These are phyloP conservation scores for Piaya cayana DNA, from an alignment of 2,113 vertebrate genomes.

Conservation along the genomic window DNA sequence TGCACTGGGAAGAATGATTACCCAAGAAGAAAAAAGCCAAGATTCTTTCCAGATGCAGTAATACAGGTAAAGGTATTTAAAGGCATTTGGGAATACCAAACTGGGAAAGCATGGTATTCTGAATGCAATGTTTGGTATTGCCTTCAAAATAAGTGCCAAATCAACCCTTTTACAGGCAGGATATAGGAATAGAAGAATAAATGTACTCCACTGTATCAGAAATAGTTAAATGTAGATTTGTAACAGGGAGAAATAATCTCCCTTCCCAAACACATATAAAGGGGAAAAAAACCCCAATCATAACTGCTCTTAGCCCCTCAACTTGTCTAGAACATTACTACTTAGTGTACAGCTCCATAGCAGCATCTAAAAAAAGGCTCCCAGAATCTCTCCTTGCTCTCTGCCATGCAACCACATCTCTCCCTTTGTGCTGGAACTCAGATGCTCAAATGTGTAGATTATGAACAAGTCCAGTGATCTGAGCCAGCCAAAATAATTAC, in stretches of 20 bases:
- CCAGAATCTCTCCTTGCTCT: neutral
- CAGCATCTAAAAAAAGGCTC: neutral
- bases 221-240: neutral
- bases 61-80: neutral
- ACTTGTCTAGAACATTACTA: neutral
- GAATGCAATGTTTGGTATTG: neutral
- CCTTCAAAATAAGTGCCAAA: neutral
- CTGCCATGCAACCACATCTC: neutral
- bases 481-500: constrained; percentile 19
- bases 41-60: neutral
- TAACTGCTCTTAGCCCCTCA: neutral
- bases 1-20: neutral
- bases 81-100: neutral
- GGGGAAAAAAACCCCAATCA: neutral
- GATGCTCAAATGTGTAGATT: neutral
- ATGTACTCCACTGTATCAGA: neutral
- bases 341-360: neutral
- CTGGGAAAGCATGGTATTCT: neutral
- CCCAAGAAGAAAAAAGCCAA: neutral
- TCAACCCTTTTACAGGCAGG: neutral
- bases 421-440: neutral
- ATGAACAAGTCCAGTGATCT: neutral
- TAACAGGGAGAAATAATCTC: neutral
- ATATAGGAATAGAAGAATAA: neutral
- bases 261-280: neutral